Base-by-base conservation (phyloP, 2,113 vertebrate genomes). In the Chamaea fasciata region DNA sequence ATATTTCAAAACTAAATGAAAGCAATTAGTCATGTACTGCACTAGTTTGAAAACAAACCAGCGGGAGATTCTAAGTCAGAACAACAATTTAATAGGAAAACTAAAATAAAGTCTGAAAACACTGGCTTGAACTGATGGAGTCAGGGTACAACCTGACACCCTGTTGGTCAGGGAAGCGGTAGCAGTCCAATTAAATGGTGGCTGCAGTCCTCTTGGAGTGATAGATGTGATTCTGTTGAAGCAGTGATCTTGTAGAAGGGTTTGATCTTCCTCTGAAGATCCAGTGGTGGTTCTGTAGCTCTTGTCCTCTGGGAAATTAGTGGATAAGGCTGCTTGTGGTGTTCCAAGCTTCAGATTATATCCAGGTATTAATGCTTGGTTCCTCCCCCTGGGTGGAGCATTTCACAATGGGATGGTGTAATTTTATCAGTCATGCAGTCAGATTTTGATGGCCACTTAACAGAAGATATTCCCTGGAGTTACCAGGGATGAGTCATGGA, bases 161-260 rank as follows among this genome's bases (percentile, higher is more conserved):
- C 26, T 30, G 19, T 18, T 23, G 26, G 26, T 17, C 55, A 47
- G 15, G 41, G 10, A 17, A 41, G 3, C 44, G 41, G 53, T 22
- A 28, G 24, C 24, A 74, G 33, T 35, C 15, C 1, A 0, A 35
- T 44, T 16, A 42, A 42, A 42, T 42, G 50, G 39, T 44, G 39
- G 39, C 39, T 73, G 23, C 37, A 73, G 22, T 26, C 27, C 35
- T 53, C 15, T 4, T 41, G 69, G 0, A 41, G 49, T 41, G 37
- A 53, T 7, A 11, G 37, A n/a, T 42, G 52, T 27, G 23, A 3
- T n/a, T 73, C 52, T 73, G 23, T 42, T 56, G 30, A 27, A n/a
- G 39, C 13, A 3, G 39, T 27, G 22, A n/a, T 20, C 16, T 1
- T 27, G 23, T 27, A 20, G 30, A n/a, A 4, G 2, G 7, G 1